These are phyloP conservation scores for Neolamprologus modestus DNA, from an alignment of 2,113 vertebrate genomes.

Conservation along the genomic window DNA sequence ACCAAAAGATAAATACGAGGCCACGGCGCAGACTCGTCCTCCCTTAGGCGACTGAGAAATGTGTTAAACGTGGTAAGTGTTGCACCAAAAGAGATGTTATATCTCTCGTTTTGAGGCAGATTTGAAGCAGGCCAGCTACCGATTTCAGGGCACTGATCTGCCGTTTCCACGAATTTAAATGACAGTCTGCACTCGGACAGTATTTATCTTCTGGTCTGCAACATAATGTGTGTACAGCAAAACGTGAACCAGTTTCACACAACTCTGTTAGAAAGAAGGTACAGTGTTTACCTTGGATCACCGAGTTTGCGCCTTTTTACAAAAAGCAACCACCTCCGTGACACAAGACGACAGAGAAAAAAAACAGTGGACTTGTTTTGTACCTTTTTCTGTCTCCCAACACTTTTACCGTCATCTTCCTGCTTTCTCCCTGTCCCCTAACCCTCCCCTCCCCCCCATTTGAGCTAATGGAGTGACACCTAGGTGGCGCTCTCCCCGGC, in stretches of 20 bases:
- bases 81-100: constrained; percentile 24
- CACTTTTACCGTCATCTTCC: constrained; percentile 7
- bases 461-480: not conserved
- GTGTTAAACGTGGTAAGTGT: not conserved
- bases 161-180: constrained; percentile 13
- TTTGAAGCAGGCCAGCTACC: constrained; percentile 12
- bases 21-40: constrained; percentile 10
- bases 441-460: not conserved
- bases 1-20: constrained; percentile 28
- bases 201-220: constrained; percentile 40
- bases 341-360: constrained; percentile 32
- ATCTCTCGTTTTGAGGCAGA: constrained; percentile 7
- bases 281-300: constrained; percentile 25
- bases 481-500: constrained; percentile 56
- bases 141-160: constrained; percentile 10
- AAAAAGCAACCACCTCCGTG: constrained; percentile 22
- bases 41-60: constrained; percentile 5
- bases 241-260: constrained; percentile 59
- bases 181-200: constrained; percentile 3
- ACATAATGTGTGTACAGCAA: constrained; percentile 32
- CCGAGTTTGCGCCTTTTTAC: constrained; percentile 4
- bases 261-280: constrained; percentile 37
- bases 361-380: constrained; percentile 3
- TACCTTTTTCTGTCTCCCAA: constrained; percentile 43
- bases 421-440: constrained; percentile 11